Percentiles rank a stretch among this genome's conserved stretches.
Conservation (phyloP, 2,113 vertebrate genomes). For the Mastomys coucha region DNA sequence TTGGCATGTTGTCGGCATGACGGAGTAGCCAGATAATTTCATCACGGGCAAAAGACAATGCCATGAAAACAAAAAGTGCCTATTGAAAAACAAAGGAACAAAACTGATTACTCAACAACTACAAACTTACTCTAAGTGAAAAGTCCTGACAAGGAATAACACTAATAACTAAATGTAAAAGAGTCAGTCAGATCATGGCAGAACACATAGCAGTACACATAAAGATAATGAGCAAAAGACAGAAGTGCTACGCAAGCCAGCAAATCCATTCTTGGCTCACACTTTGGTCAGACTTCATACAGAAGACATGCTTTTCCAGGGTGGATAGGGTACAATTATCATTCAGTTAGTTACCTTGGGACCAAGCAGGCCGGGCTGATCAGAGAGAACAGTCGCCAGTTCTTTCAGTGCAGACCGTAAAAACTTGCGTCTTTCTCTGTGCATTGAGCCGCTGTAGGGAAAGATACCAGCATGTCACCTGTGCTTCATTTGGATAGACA, state of each 20-base stretch:
- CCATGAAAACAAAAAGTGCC: conserved; percentile 99
- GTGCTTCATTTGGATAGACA: background rate
- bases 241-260: background rate
- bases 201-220: background rate
- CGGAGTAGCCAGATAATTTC: conserved; percentile 99
- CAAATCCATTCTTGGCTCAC: background rate
- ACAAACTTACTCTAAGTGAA: conserved; percentile 46
- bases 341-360: conserved; percentile 94
- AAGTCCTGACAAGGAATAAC: conserved; percentile 37
- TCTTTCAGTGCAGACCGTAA: conserved; percentile 98
- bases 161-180: conserved; percentile 55
- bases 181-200: background rate
- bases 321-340: background rate
- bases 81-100: conserved; percentile 74
- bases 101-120: background rate
- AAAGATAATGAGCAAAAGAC: background rate
- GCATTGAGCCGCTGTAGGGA: conserved; percentile 94
- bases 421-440: conserved; percentile 98
- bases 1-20: conserved; percentile 99
- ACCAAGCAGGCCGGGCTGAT: conserved; percentile 96
- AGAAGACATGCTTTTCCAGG: background rate
- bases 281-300: background rate
- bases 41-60: conserved; percentile 97
- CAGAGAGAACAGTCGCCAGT: conserved; percentile 96
- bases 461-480: conserved; percentile 44